Base-by-base conservation (phyloP, 2,888 invertebrate species). In the Lepidonotus clava region DNA sequence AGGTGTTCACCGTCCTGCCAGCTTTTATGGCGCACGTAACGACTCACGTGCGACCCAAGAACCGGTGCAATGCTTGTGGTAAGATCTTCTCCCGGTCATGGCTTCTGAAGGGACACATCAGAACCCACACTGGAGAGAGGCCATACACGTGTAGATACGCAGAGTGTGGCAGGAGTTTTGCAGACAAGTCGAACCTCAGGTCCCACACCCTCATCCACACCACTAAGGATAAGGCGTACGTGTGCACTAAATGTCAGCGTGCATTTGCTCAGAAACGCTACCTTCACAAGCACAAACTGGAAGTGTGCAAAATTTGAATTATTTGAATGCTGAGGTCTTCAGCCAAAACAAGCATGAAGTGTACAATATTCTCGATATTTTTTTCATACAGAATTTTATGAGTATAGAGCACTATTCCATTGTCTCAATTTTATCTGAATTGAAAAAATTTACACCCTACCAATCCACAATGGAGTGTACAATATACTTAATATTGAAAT, bases 211-310 rank as follows among this genome's bases (percentile, higher is more conserved):
- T 93, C 71, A 94, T 93, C 76, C 94, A 94, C 89, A 91, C 91
- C 1, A 91, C 90, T 24, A 92, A 89, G 1, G 91, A 91, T 38
- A 93, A 93, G 87, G 91, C 90, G 53, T 92, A 91, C 87, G 86
- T 90, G 8, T 94, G 94, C 86, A 87, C 90, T 34, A 91, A 91
- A 84, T 94, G 94, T 88, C 91, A 92, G 21, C 89, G 93, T 21
- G 91, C 93, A 28, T 94, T 94, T 87, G 93, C 94, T 0, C 94
- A 94, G 89, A 93, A 93, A 71, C 87, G 94, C 2, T 94, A 94
- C 86, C 91, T 94, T 14, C 92, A 93, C 86, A 94, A 94, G 87
- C 94, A 94, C 85, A 91, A 91, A 89, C 90, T 92, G 56, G 94
- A 94, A 87, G 94, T 93, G 0, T 93, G 93, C 86, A 90, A 89